Evolutionary conservation across 2,888 invertebrate genomes (phyloP), one percentile per base, ranked within the genome.

Genomic region (Hypolimnas misippus): DNA sequence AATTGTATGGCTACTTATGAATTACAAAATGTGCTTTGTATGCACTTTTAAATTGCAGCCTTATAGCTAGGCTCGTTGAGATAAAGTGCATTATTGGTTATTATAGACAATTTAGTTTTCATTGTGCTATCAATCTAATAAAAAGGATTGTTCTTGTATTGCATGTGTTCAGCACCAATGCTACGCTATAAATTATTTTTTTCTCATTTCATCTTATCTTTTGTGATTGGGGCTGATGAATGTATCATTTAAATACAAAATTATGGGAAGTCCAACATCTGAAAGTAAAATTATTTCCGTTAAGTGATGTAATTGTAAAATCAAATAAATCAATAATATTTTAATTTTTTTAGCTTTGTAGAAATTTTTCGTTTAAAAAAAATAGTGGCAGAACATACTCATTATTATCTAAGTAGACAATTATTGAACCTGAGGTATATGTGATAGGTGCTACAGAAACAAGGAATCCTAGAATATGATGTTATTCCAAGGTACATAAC

Each of bases 251-350:
- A 8, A 10, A 17, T 10, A 5, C 21, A 12, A 31, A 29, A 29
- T 44, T 63, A 69, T 19, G 69, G 69, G 44, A 69, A 65, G 42
- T 69, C 69, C 57, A 69, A 57, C 69, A 67, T 67, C 69, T 69
- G 69, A 57, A 69, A 63, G 19, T 42, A 25, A 38, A 31, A 10
- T 8, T 17, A 10, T n/a, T n/a, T n/a, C n/a, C n/a, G n/a, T n/a
- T n/a, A n/a, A n/a, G n/a, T 3, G 6, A 42, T 42, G 8, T 42
- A 2, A 17, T 17, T 17, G 7, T 19, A 19, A 3, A 10, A 10
- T 42, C 7, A 6, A 17, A 42, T 17, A 42, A 17, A 42, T 1
- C 16, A 42, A 42, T 17, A 42, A 3, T 3, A 10, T 40, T 3
- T 3, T 35, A 35, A 3, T n/a, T n/a, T n/a, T n/a, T n/a, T n/a